phyloP scores from a whole-genome alignment of 2,888 invertebrate species.

The Pemphredon lugubris region DNA sequence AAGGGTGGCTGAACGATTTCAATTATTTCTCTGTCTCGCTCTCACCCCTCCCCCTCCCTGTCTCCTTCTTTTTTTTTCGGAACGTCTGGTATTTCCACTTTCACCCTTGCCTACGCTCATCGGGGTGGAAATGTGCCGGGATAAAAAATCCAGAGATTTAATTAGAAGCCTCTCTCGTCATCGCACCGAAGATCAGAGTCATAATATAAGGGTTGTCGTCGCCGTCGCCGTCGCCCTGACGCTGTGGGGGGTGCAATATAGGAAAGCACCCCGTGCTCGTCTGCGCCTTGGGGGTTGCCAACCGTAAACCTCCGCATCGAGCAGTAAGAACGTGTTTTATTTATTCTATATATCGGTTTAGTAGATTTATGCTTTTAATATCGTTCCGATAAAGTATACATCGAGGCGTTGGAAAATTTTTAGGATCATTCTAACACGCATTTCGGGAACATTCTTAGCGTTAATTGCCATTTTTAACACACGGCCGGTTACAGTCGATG shows the following conservation, averaged over 20 bases:
- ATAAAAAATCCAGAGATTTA: slow-evolving; percentile 59
- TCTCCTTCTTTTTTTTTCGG: neutral
- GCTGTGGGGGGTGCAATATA: slow-evolving; percentile 53
- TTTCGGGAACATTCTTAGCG: too few species aligned
- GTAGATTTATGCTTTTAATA: too few species aligned
- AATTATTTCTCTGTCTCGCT: slow-evolving; percentile 31
- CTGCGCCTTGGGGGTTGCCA: slow-evolving; percentile 12
- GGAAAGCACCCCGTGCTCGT: slow-evolving; percentile 25
- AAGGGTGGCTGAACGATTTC: slow-evolving; percentile 33
- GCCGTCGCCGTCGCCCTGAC: slow-evolving; percentile 27
- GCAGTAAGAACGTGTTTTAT: neutral
- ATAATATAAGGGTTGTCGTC: slow-evolving; percentile 48
- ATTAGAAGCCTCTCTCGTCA: slow-evolving; percentile 62
- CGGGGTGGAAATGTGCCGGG: slow-evolving; percentile 39
- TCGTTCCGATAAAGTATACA: too few species aligned
- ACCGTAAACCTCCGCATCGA: neutral
- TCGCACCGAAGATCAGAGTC: slow-evolving; percentile 60
- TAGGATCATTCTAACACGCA: too few species aligned
- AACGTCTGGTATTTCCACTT: slow-evolving; percentile 21
- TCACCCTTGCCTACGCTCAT: slow-evolving; percentile 24
- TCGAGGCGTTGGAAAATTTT: too few species aligned
- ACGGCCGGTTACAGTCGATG: too few species aligned
- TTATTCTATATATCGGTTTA: too few species aligned
- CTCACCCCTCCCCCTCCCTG: too few species aligned
- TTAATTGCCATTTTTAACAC: too few species aligned